Conservation (phyloP, 2,113 vertebrate species). For the Mormyrus iriodes region DNA sequence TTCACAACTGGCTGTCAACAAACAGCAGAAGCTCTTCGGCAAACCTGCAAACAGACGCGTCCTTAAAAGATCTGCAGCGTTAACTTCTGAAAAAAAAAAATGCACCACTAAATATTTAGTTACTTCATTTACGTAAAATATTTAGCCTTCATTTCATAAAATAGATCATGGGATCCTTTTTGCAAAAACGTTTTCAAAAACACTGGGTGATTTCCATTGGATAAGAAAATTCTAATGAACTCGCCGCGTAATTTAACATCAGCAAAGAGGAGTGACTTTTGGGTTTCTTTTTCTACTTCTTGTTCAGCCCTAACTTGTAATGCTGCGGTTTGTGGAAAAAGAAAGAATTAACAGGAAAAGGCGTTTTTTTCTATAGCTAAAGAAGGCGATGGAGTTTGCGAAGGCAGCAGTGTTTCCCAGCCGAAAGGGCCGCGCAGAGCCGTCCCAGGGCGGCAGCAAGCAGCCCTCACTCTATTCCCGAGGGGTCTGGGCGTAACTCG, state of each 20-base stretch:
- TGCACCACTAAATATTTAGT: not conserved
- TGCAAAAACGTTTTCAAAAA: not conserved
- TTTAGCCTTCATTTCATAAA: not conserved
- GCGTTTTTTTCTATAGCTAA: not conserved
- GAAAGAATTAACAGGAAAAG: slow-evolving; percentile 10
- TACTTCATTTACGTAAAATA: not conserved
- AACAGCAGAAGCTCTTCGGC: not conserved
- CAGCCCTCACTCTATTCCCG: not conserved
- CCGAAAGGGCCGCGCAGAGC: not conserved
- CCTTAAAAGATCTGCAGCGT: not conserved
- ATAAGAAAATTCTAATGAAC: not conserved
- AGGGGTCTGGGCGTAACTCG: not conserved
- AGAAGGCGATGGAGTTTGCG: not conserved
- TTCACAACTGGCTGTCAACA: not conserved
- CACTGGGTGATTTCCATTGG: not conserved
- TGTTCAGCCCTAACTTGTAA: not conserved
- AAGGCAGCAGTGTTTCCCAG: slow-evolving; percentile 3
- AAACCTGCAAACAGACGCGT: not conserved
- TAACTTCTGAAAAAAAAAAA: not conserved
- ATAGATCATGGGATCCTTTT: not conserved
- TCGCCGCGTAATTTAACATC: not conserved
- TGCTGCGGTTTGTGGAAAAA: not conserved
- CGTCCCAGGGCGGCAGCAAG: not conserved
- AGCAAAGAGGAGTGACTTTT: not conserved
- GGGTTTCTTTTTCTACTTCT: not conserved